phyloP scores from a whole-genome alignment of 1,140 invertebrate species.

The Platorchestia sp. region DNA sequence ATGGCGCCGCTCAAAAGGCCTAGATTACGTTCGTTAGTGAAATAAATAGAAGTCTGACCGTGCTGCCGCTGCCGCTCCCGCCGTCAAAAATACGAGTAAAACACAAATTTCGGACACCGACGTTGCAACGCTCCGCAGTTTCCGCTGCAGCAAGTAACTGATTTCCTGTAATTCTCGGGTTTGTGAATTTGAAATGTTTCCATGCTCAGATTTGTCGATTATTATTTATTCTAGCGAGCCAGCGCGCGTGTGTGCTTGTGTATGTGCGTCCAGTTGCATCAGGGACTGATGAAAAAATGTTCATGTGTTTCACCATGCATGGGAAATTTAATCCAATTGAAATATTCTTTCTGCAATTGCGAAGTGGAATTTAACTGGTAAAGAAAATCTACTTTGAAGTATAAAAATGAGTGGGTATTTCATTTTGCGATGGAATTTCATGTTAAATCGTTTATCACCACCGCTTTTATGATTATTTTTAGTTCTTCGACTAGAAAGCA shows the following conservation, averaged over 20 bases:
- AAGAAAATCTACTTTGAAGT: neutral
- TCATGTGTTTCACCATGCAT: neutral
- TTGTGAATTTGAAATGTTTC: neutral
- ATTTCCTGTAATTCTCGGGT: neutral
- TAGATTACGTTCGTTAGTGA: slow-evolving; percentile 46
- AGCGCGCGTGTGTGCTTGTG: too few relatives aligned
- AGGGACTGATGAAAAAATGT: neutral
- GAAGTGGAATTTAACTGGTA: neutral
- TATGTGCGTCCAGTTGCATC: neutral
- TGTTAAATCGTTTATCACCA: neutral
- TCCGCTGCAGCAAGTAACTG: neutral
- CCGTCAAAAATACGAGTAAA: neutral
- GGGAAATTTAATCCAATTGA: neutral
- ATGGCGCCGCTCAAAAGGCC: slow-evolving; percentile 36
- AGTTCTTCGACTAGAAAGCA: neutral
- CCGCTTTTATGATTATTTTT: neutral
- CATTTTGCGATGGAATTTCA: neutral
- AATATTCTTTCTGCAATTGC: neutral
- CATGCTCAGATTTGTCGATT: neutral
- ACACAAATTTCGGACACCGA: neutral
- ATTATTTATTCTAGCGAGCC: neutral
- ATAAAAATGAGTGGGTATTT: neutral
- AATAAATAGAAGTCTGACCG: neutral
- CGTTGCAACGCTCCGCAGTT: neutral
- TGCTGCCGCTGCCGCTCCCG: too few relatives aligned